phyloP scores from a whole-genome alignment of 2,797 vertebrate species.

The Mastacembelus armatus region DNA sequence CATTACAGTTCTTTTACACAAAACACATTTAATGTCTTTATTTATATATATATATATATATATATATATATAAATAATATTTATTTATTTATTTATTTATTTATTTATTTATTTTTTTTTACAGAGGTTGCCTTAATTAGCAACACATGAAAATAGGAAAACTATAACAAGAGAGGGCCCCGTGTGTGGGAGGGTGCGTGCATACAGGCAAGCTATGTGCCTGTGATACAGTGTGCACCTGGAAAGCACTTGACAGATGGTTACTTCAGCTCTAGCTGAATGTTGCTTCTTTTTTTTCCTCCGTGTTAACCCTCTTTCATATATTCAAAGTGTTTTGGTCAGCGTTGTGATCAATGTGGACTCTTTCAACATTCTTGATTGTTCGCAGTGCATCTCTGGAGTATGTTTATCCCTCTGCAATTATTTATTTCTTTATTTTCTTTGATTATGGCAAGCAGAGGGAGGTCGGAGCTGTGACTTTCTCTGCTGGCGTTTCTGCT shows the following conservation, averaged over 20 bases:
- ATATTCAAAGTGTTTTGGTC: constrained; percentile 73
- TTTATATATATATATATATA: no score
- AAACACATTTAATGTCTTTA: background rate
- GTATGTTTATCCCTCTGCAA: constrained; percentile 62
- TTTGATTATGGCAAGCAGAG: constrained; percentile 59
- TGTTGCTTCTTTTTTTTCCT: constrained; percentile 61
- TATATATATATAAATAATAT: no score
- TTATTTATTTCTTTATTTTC: constrained; percentile 61
- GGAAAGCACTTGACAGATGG: constrained; percentile 80
- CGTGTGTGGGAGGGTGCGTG: constrained; percentile 71
- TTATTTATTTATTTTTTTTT: background rate
- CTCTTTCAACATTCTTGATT: constrained; percentile 64
- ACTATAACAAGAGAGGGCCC: constrained; percentile 37
- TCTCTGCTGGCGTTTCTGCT: constrained; percentile 20
- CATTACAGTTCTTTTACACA: background rate
- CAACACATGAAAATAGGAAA: constrained; percentile 25
- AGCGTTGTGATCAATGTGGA: constrained; percentile 74
- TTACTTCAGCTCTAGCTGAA: constrained; percentile 68
- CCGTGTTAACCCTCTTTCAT: constrained; percentile 70
- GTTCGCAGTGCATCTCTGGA: constrained; percentile 67
- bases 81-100: background rate
- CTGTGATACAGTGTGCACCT: constrained; percentile 73
- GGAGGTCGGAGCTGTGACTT: constrained; percentile 57
- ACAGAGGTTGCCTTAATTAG: constrained; percentile 33
- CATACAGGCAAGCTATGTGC: constrained; percentile 71